Percentiles rank a stretch among this genome's conserved stretches.
Conservation (phyloP, 2,797 vertebrate genomes). For the Hypotaenidia philippensis region DNA sequence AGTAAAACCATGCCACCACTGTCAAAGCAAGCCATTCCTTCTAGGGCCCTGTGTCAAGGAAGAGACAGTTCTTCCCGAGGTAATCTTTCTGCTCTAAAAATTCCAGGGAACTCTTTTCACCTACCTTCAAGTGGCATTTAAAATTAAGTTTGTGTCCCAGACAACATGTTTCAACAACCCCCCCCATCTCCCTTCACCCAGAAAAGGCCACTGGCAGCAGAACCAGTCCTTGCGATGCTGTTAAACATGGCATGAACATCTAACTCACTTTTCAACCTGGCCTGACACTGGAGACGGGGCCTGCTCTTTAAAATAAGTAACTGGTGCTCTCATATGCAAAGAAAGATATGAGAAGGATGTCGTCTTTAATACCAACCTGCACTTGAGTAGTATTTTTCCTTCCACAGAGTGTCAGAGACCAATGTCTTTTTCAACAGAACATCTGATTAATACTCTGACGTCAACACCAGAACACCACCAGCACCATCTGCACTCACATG, state of each 20-base stretch:
- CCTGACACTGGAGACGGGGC: background rate
- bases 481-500: background rate
- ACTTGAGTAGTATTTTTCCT: background rate
- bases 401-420: background rate
- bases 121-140: background rate
- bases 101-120: background rate
- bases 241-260: background rate
- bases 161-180: background rate
- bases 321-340: fast-evolving
- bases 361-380: background rate
- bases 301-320: background rate
- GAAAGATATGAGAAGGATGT: background rate
- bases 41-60: background rate
- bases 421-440: background rate
- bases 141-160: background rate
- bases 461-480: background rate
- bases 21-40: background rate
- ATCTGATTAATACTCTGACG: background rate
- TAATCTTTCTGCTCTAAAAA: background rate
- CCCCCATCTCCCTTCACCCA: background rate
- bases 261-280: background rate
- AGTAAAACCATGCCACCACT: background rate
- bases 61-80: background rate
- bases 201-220: background rate
- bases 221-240: background rate